phyloP scores from a whole-genome alignment of 1,140 invertebrate species.

The Apolygus lucorum region DNA sequence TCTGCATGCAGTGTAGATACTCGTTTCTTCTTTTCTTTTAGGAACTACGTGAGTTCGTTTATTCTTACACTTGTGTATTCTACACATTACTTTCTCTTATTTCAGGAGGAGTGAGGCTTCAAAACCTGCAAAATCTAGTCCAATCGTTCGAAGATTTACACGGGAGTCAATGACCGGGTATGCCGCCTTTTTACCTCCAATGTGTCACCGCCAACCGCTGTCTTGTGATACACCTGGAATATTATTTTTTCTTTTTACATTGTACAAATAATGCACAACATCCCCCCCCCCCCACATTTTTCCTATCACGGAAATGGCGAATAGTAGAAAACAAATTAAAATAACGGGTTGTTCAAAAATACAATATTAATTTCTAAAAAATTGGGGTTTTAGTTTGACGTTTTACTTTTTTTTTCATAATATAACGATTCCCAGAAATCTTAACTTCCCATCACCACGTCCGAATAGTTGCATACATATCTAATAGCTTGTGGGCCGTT shows the following conservation, averaged over 20 bases:
- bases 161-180: slow-evolving; percentile 7
- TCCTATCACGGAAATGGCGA: not conserved
- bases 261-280: not conserved
- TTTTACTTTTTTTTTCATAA: not conserved
- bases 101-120: not conserved
- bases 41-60: too few relatives aligned
- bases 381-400: not conserved
- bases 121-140: slow-evolving; percentile 10
- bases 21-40: too few relatives aligned
- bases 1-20: too few relatives aligned
- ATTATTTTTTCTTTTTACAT: not conserved
- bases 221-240: not conserved
- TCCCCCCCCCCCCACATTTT: not conserved
- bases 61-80: too few relatives aligned
- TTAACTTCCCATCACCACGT: not conserved
- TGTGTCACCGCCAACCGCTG: not conserved
- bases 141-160: slow-evolving; percentile 6
- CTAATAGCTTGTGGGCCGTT: not conserved
- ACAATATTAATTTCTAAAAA: not conserved
- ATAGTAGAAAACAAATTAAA: not conserved
- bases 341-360: not conserved
- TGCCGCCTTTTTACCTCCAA: not conserved
- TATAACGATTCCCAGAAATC: not conserved
- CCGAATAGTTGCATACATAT: not conserved
- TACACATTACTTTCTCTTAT: not conserved